Percentiles rank a stretch among this genome's conserved stretches.
These are phyloP conservation scores for Acanthornis magna DNA, from an alignment of 2,797 vertebrate species.

Conservation along the genomic window DNA sequence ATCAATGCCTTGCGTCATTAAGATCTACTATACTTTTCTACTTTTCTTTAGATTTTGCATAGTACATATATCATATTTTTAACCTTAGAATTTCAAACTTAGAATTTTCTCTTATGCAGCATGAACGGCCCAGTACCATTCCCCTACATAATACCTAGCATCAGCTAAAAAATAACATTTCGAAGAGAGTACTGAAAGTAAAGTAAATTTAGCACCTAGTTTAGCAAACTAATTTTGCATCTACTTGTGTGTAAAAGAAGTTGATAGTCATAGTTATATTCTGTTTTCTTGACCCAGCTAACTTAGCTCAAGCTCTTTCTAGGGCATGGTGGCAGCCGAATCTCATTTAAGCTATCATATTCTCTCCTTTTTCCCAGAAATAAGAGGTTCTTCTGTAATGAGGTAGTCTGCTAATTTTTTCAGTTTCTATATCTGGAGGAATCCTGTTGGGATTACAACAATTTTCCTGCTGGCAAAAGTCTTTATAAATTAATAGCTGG, in stretches of 20 bases:
- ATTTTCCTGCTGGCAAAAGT: neutral
- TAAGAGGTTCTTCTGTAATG: neutral
- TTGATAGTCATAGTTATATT: neutral
- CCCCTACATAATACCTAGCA: fast-evolving
- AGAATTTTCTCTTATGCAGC: neutral
- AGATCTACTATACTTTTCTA: neutral
- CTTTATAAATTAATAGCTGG: conserved; percentile 9
- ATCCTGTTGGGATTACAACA: conserved; percentile 5
- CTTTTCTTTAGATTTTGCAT: neutral
- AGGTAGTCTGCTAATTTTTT: neutral
- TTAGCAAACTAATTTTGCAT: neutral
- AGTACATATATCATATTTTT: neutral
- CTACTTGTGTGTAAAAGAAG: neutral
- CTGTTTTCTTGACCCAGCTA: neutral
- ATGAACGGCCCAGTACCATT: neutral
- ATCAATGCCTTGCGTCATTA: neutral
- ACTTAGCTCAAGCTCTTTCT: neutral
- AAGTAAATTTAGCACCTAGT: neutral
- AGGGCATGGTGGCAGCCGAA: neutral
- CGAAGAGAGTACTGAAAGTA: neutral
- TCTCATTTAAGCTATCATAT: neutral
- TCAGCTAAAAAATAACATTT: neutral
- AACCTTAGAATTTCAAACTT: neutral
- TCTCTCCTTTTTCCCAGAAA: neutral
- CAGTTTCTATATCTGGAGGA: neutral